Evolutionary conservation across 2,888 invertebrate species (phyloP).

Genomic region (Deroplatys truncata): DNA sequence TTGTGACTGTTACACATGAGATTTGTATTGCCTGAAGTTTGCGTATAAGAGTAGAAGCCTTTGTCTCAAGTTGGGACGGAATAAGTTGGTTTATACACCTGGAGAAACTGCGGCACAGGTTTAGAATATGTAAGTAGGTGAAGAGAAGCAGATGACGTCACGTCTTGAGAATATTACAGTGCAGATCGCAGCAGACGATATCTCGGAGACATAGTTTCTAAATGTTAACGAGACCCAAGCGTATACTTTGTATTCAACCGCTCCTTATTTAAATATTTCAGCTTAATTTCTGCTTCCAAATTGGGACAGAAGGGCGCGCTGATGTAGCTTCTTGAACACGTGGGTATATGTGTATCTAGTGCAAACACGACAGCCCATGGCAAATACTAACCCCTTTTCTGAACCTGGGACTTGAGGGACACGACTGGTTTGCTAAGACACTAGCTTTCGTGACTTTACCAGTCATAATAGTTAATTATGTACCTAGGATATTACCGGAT

Average conservation of each 20-base stretch:
- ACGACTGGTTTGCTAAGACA: too few species aligned
- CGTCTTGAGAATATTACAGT: constrained; percentile 14
- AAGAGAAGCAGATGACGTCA: constrained; percentile 18
- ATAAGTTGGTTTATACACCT: not conserved
- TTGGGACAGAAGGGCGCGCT: not conserved
- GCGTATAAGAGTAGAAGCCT: too few species aligned
- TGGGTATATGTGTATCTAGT: not conserved
- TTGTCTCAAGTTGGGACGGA: too few species aligned
- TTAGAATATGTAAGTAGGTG: constrained; percentile 14
- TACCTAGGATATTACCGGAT: too few species aligned
- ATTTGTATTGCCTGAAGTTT: too few species aligned
- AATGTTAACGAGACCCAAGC: not conserved
- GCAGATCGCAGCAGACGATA: not conserved
- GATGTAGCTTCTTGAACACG: too few species aligned
- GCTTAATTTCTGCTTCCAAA: not conserved
- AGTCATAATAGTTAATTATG: too few species aligned
- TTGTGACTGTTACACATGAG: too few species aligned
- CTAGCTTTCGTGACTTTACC: too few species aligned
- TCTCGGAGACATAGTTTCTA: too few species aligned
- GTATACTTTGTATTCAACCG: not conserved
- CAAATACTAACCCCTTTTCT: too few species aligned
- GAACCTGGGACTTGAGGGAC: too few species aligned
- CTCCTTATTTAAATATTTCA: not conserved
- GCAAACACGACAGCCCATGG: not conserved
- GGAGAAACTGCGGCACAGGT: not conserved